Evolutionary conservation across 2,888 invertebrate genomes (phyloP).

Genomic region (Xanthorhoe spadicearia): DNA sequence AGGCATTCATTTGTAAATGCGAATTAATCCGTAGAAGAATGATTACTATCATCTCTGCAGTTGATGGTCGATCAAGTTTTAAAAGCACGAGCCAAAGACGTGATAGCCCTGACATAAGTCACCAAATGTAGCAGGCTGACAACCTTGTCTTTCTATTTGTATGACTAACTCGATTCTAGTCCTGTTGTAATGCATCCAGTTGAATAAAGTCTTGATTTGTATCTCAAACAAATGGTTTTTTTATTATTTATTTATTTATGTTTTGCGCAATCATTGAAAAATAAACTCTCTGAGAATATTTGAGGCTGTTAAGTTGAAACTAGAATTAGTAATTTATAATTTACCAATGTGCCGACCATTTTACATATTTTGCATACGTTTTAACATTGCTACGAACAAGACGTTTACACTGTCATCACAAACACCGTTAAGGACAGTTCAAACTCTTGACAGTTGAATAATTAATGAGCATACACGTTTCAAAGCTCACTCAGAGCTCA

Average conservation of each 20-base stretch:
- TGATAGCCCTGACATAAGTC: constrained; percentile 79
- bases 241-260: not conserved
- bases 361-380: constrained; percentile 26
- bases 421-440: constrained; percentile 51
- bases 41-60: constrained; percentile 50
- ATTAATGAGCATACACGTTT: constrained; percentile 54
- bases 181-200: constrained; percentile 56
- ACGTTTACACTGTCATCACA: constrained; percentile 51
- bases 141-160: constrained; percentile 78
- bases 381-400: constrained; percentile 40
- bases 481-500: constrained; percentile 49
- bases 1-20: constrained; percentile 61
- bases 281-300: not conserved
- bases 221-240: not conserved
- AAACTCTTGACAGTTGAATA: constrained; percentile 58
- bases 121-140: constrained; percentile 79
- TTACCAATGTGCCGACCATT: constrained; percentile 5
- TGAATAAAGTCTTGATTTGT: constrained; percentile 53
- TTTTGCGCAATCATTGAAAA: not conserved
- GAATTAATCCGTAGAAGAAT: constrained; percentile 60
- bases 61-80: constrained; percentile 54
- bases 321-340: not conserved
- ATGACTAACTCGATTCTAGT: constrained; percentile 60
- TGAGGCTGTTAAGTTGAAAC: not conserved
- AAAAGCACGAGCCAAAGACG: constrained; percentile 59